A percentile compares a stretch with the other conserved stretches of the same genome.
These are phyloP conservation scores for Meloe dianella DNA, from an alignment of 2,888 invertebrate species.

Conservation along the genomic window DNA sequence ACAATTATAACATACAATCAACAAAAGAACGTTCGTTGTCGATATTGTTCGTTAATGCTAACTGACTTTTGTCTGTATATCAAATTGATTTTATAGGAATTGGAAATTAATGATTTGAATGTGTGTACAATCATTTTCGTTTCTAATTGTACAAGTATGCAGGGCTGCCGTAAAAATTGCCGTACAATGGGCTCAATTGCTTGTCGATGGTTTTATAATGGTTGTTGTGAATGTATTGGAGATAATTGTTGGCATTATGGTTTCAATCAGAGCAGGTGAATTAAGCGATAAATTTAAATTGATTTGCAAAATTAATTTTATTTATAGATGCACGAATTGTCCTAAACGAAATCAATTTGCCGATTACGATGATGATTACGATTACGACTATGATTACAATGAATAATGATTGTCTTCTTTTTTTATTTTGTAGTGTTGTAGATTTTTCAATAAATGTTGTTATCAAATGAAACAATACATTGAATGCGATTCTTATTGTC, in stretches of 20 bases:
- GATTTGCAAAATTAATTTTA: background rate
- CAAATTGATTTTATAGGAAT: background rate
- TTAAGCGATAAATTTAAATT: slow-evolving; percentile 48
- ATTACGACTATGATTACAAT: slow-evolving; percentile 1
- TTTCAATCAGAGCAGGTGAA: slow-evolving; percentile 80
- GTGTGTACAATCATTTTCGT: slow-evolving; percentile 94
- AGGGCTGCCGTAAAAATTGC: slow-evolving; percentile 85
- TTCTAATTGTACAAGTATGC: slow-evolving; percentile 86
- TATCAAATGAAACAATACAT: background rate
- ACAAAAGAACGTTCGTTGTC: background rate
- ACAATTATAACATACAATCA: slow-evolving; percentile 77
- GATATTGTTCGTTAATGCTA: background rate
- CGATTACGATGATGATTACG: slow-evolving; percentile 11
- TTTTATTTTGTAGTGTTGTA: background rate
- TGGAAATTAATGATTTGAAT: background rate
- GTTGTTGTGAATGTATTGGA: slow-evolving; percentile 93
- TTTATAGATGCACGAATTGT: slow-evolving; percentile 8
- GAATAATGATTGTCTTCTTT: background rate
- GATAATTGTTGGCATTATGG: slow-evolving; percentile 89
- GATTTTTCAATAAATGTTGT: background rate
- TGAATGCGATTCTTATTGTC: background rate
- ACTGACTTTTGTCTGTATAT: too few species aligned
- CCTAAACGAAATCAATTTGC: background rate
- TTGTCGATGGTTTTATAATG: slow-evolving; percentile 93
- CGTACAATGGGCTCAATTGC: slow-evolving; percentile 82